Base-by-base conservation (phyloP, 92 coral and sea anemone species). In the Isaurus tuberculatus region DNA sequence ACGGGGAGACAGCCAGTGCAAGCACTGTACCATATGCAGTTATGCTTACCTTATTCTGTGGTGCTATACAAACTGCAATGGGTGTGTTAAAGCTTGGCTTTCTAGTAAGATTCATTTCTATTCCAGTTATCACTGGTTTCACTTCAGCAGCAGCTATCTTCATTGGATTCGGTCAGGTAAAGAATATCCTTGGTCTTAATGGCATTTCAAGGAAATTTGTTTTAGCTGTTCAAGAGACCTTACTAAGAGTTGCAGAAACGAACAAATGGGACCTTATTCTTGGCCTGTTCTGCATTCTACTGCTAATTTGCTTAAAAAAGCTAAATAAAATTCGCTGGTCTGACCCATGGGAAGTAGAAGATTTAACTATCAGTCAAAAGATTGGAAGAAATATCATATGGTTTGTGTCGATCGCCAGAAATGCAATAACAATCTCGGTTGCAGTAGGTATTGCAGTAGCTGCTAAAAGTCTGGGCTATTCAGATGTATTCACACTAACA, bases 41-140 rank as follows among this genome's bases (percentile, higher is more conserved):
- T 16, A 91, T 92, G 7, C 73, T 97, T 31, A 69, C 93, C 5
- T 80, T 97, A 15, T 82, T 84, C 48, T 86, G 98, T 85, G 99
- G 99, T 8, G 55, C 94, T 22, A 86, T 92, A 53, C 95, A 93
- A 85, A 48, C 87, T 27, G 51, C 79, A 7, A 65, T 97, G 93
- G 99, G 99, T 17, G 28, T 87, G 51, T 68, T 97, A 11, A 85
- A 92, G 40, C 91, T 97, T 67, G 99, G 99, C 0, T 97, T 97
- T 84, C 51, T 97, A 1, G 99, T 97, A 0, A 89, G 97, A 20
- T 87, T 97, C 72, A 97, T 97, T 33, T 90, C 98, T 15, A 61
- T 97, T 58, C 98, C 99, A 33, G 99, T 97, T 5, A 97, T 97
- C 4, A 94, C 95, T 79, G 98, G 97, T 49, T 97, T 97, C 79